These are phyloP conservation scores for Drosophila kurseongensis DNA, from an alignment of 1,140 invertebrate genomes.

Conservation along the genomic window DNA sequence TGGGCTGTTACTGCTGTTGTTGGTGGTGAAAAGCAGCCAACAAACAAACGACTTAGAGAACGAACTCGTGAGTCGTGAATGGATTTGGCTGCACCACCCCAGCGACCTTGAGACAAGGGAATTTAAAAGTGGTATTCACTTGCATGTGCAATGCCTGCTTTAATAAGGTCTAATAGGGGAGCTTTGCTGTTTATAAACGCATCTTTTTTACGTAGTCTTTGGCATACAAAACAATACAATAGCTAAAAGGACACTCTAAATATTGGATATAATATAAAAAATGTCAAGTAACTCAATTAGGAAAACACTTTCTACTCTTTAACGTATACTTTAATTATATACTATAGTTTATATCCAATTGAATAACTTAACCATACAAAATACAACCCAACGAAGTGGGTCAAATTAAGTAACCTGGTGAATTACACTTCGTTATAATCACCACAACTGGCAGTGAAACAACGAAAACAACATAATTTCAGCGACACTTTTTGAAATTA, in stretches of 20 bases:
- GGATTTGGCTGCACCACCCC: constrained; percentile 5
- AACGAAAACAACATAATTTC: constrained; percentile 28
- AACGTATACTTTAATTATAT: not conserved
- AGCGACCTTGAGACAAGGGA: constrained; percentile 48
- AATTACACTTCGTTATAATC: constrained; percentile 3
- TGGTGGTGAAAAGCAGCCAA: not conserved
- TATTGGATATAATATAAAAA: too few species aligned
- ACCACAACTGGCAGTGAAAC: constrained; percentile 14
- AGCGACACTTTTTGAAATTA: constrained; percentile 40
- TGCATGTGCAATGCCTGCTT: not conserved
- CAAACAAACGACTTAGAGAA: constrained; percentile 44
- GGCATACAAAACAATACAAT: too few species aligned
- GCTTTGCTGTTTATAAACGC: too few species aligned
- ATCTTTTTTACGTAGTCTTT: too few species aligned
- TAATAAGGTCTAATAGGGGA: not conserved
- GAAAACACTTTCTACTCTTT: not conserved
- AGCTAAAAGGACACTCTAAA: too few species aligned
- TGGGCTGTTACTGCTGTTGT: not conserved
- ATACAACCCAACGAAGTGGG: constrained; percentile 1
- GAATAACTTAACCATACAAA: not conserved
- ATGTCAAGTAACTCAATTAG: too few species aligned
- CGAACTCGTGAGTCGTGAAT: constrained; percentile 37
- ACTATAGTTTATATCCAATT: not conserved
- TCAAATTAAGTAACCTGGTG: constrained; percentile 16
- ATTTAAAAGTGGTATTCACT: constrained; percentile 2